Evolutionary conservation across 1,140 invertebrate genomes (phyloP), one percentile per base, ranked within the genome.

Genomic region (Drosophila tristis): DNA sequence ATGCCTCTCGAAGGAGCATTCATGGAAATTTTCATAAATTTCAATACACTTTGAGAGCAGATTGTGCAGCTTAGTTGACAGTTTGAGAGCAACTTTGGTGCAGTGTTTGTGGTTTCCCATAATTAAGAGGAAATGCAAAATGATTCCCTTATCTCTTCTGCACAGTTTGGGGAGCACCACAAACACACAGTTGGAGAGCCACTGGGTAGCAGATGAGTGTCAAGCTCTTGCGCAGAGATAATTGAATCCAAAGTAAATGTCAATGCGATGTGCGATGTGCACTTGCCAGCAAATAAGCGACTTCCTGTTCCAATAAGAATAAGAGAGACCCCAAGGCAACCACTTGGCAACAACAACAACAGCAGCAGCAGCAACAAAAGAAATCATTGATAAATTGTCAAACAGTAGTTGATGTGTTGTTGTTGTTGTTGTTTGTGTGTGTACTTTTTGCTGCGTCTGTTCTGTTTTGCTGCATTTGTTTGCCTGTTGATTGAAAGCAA

Each of bases 251-350:
- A 45, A 72, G 78, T 73, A 89, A 89, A 87, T 87, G 84, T 87
- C 84, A 84, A 89, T 87, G 84, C 72, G 71, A 78, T 72, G 61
- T 29, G 42, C 64, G 64, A 55, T 66, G 84, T 81, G 74, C 82
- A 86, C 82, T 89, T 89, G 84, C 67, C 74, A 70, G 78, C 82
- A 89, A 87, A 87, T 80, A 79, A 87, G 84, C 75, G 54, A 87
- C 84, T 87, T 87, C 84, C 84, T 87, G 84, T 87, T 87, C 84
- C 84, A 86, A 86, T 87, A 86, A 87, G 82, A 86, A 71, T 58
- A 49, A 53, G 16, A 16, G 16, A 16, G 67, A 50, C 67, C 67
- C 66, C 57, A 62, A 78, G 56, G 43, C 72, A 64, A 81, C 9
- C 26, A 11, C 73, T 35, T 61, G 44, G 16, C 64, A 65, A 56